phyloP scores from a whole-genome alignment of 1,140 invertebrate species.

The Berghia stephanieae region DNA sequence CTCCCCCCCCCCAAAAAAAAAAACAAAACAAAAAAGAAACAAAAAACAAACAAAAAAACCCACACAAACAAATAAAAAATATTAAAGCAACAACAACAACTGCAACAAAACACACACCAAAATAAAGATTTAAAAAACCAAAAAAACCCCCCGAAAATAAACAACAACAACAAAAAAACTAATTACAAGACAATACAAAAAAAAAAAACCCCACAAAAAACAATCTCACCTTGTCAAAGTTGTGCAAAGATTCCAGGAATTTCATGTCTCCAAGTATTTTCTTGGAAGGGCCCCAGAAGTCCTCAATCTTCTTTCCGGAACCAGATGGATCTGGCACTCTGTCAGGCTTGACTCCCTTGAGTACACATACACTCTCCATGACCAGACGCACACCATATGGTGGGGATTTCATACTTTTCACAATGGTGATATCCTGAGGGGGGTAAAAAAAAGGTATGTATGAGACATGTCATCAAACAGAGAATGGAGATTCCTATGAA shows the following conservation, averaged over 20 bases:
- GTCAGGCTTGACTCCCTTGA: slow-evolving; percentile 67
- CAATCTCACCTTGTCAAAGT: slow-evolving; percentile 64
- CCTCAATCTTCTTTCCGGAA: slow-evolving; percentile 67
- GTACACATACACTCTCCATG: slow-evolving; percentile 66
- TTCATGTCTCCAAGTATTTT: slow-evolving; percentile 68
- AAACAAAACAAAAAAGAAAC: no score
- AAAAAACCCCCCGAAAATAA: not conserved
- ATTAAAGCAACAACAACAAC: no score
- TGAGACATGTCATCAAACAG: no score
- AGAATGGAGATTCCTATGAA: no score
- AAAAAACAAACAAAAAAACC: no score
- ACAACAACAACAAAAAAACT: no score
- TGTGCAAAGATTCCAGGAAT: slow-evolving; percentile 64
- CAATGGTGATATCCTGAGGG: slow-evolving; percentile 63
- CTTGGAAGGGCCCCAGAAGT: slow-evolving; percentile 67
- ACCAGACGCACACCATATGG: slow-evolving; percentile 64
- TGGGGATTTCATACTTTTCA: slow-evolving; percentile 67
- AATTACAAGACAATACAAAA: not conserved
- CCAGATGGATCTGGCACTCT: slow-evolving; percentile 64
- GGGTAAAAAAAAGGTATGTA: no score
- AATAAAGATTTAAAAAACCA: not conserved
- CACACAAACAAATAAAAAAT: no score
- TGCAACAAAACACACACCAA: no score
- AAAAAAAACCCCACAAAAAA: not conserved
- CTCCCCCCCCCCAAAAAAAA: no score